Evolutionary conservation across 2,888 invertebrate species (phyloP).

Genomic region (Steromphala cineraria): DNA sequence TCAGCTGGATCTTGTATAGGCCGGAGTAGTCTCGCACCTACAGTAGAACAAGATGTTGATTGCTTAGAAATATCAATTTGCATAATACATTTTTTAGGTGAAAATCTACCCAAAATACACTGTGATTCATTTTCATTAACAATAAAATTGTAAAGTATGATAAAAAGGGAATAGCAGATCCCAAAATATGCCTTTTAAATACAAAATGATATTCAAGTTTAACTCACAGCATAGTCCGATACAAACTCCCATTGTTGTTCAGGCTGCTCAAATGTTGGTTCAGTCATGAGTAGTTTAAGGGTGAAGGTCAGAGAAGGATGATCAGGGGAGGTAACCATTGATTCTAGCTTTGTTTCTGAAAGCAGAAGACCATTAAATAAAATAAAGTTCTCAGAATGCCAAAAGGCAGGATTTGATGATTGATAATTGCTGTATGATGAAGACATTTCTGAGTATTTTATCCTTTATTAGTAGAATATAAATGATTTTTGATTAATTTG

Average conservation of each 20-base stretch:
- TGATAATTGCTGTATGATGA: too few relatives aligned
- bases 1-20: slow-evolving; percentile 66
- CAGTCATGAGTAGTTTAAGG: slow-evolving; percentile 65
- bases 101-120: too few relatives aligned
- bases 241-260: slow-evolving; percentile 73
- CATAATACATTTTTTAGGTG: too few relatives aligned
- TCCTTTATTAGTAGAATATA: too few relatives aligned
- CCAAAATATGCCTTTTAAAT: too few relatives aligned
- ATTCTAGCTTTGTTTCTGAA: slow-evolving; percentile 47
- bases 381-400: too few relatives aligned
- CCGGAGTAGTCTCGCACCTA: slow-evolving; percentile 75
- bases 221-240: slow-evolving; percentile 73
- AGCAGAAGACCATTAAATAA: background rate
- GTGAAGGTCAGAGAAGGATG: slow-evolving; percentile 70
- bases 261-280: slow-evolving; percentile 71
- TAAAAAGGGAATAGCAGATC: too few relatives aligned
- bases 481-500: too few relatives aligned
- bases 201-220: background rate
- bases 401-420: too few relatives aligned
- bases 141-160: too few relatives aligned
- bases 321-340: slow-evolving; percentile 66
- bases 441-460: too few relatives aligned
- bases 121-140: too few relatives aligned
- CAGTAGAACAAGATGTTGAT: background rate
- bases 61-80: background rate